Conservation (phyloP, 2,113 vertebrate genomes). For the Thalassarche chlororhynchos region DNA sequence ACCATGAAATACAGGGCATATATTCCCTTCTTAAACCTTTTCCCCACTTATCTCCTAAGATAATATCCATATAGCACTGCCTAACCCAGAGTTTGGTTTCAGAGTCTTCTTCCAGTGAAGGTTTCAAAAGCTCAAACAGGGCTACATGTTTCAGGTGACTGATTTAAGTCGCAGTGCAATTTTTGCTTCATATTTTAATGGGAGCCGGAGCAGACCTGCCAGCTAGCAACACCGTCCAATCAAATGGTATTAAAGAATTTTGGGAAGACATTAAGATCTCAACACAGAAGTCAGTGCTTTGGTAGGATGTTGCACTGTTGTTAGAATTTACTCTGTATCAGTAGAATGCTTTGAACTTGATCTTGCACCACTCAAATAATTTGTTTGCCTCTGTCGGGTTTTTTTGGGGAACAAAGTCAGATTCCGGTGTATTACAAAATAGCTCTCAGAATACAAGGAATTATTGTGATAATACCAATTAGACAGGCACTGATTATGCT, state of each 20-base stretch:
- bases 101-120: background rate
- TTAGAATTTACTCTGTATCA: background rate
- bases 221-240: background rate
- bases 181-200: background rate
- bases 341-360: background rate
- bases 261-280: background rate
- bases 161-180: background rate
- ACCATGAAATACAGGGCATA: background rate
- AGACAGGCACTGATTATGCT: background rate
- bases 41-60: background rate
- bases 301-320: background rate
- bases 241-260: background rate
- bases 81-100: background rate
- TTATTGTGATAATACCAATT: background rate
- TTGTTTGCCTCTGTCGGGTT: background rate
- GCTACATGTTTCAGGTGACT: background rate
- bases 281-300: background rate
- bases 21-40: background rate
- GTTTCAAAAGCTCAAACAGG: background rate
- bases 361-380: background rate
- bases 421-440: background rate
- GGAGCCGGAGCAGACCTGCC: background rate
- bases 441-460: background rate
- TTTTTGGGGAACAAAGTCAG: background rate
- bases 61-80: background rate